phyloP scores from a whole-genome alignment of 2,797 vertebrate species.

The Gallinago nigripennis region DNA sequence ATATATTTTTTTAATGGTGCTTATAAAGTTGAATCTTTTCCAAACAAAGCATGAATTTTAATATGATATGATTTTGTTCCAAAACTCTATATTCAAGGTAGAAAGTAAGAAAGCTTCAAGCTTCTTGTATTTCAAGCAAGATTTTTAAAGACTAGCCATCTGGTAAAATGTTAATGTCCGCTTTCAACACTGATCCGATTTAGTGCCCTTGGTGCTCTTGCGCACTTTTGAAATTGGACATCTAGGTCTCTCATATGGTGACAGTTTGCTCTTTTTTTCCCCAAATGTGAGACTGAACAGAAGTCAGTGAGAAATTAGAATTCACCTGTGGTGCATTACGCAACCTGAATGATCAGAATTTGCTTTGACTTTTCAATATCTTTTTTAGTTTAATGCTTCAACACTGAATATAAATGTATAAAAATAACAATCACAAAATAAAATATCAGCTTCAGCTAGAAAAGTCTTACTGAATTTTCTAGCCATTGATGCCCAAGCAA shows the following conservation, averaged over 20 bases:
- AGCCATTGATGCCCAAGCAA: not conserved
- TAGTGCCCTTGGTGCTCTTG: not conserved
- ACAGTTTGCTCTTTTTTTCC: not conserved
- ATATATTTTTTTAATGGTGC: not conserved
- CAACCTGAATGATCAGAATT: not conserved
- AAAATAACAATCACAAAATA: not conserved
- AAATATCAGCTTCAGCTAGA: not conserved
- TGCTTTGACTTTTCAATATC: not conserved
- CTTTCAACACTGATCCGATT: not conserved
- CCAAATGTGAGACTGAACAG: not conserved
- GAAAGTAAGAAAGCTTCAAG: not conserved
- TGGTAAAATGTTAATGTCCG: accelerated
- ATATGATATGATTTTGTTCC: not conserved
- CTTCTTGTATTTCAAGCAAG: not conserved
- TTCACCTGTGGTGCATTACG: not conserved
- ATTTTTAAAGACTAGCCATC: not conserved
- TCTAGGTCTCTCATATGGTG: not conserved
- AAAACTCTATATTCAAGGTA: not conserved
- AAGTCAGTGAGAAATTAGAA: not conserved
- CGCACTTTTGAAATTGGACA: not conserved
- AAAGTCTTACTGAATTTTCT: not conserved
- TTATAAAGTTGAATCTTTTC: not conserved
- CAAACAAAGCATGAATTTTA: not conserved
- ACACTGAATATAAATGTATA: not conserved
- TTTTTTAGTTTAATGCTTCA: not conserved